These are phyloP conservation scores for Aphidius gifuensis DNA, from an alignment of 1,140 invertebrate genomes.

Conservation along the genomic window DNA sequence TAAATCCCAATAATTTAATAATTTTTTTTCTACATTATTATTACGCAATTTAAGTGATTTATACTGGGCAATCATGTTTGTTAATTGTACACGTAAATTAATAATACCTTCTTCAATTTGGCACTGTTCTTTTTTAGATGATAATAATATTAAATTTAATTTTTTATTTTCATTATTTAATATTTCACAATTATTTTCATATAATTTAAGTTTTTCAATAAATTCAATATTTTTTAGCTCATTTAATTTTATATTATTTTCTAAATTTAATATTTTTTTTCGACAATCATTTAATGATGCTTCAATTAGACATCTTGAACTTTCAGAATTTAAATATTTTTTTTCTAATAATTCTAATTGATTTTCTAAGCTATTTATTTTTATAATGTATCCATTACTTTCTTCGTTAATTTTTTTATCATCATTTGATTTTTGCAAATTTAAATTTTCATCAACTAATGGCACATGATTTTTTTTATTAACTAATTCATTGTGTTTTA, in stretches of 20 bases:
- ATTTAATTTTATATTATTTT: constrained; percentile 30
- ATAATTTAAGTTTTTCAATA: constrained; percentile 18
- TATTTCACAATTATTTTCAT: constrained; percentile 29
- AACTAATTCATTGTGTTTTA: constrained; percentile 26
- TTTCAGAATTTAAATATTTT: constrained; percentile 28
- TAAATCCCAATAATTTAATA: constrained; percentile 17
- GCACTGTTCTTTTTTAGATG: constrained; percentile 38
- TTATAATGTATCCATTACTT: constrained; percentile 26
- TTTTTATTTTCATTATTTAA: constrained; percentile 36
- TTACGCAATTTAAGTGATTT: constrained; percentile 42
- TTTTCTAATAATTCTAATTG: constrained; percentile 34
- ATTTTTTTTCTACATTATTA: constrained; percentile 36
- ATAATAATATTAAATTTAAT: constrained; percentile 32
- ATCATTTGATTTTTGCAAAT: neutral
- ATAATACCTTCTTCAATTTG: constrained; percentile 43
- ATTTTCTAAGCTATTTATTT: constrained; percentile 28
- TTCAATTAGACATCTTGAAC: constrained; percentile 30
- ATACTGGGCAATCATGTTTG: constrained; percentile 43
- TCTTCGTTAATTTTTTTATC: neutral
- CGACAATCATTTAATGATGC: constrained; percentile 28
- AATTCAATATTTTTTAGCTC: constrained; percentile 33
- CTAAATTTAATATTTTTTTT: constrained; percentile 29
- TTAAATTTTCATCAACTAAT: constrained; percentile 19
- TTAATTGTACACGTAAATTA: constrained; percentile 38
- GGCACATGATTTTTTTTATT: constrained; percentile 22